Evolutionary conservation across 1,140 invertebrate genomes (phyloP), one percentile per base, ranked within the genome.

Genomic region (Drosophila ironensis): DNA sequence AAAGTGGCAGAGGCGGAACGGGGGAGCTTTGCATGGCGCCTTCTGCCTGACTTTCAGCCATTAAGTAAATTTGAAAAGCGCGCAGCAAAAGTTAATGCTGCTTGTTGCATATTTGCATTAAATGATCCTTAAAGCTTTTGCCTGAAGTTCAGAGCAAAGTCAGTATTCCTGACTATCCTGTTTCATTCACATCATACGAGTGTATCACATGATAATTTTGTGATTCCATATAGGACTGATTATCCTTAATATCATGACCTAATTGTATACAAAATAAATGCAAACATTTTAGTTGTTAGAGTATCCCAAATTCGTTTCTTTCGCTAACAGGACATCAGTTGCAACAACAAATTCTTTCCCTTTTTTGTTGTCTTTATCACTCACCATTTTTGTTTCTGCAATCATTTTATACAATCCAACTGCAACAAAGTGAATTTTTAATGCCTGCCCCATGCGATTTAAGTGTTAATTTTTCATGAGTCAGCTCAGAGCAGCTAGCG

Each of bases 341-440:
- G n/a, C n/a, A n/a, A n/a, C n/a, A n/a, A n/a, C n/a, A n/a, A n/a
- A n/a, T n/a, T n/a, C 12, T 4, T 12, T 22, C 2, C 3, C 7
- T 7, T 19, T 8, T 35, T 30, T 28, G 6, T 11, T 12, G 42
- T 46, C 51, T 45, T 54, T 70, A 80, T 70, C 59, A 64, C 66
- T 37, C 38, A 50, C 56, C 54, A 60, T 70, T 53, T 74, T 81
- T 69, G 53, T 66, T 71, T 56, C 30, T 71, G 67, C 40, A 53
- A 52, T 60, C 71, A 71, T 71, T 71, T 71, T 71, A 67, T 69
- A 42, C 35, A 45, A 73, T 40, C 50, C 48, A 33, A 33, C 63
- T 72, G 69, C 67, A 72, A 63, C 78, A 84, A 84, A 84, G 80
- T 84, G 80, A 69, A 84, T 86, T 84, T 84, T 84, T 86, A 86